Percentiles rank a stretch among this genome's conserved stretches.
These are phyloP conservation scores for Rhagologus leucostigma DNA, from an alignment of 2,113 vertebrate species.

Conservation along the genomic window DNA sequence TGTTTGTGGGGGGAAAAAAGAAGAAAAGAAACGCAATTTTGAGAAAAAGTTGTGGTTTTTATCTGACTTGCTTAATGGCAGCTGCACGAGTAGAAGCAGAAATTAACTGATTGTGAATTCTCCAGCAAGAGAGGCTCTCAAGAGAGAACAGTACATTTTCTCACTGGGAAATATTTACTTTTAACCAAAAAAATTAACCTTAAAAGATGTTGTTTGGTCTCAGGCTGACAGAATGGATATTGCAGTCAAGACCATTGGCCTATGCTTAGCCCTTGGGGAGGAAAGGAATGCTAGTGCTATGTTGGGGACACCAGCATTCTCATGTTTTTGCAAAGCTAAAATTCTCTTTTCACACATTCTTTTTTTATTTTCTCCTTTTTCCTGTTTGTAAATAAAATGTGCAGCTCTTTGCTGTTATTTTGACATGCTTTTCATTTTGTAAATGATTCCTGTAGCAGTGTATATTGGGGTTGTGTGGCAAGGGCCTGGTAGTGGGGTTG, in stretches of 20 bases:
- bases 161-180: not conserved
- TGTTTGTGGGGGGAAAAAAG: not conserved
- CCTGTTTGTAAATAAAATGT: not conserved
- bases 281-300: not conserved
- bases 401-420: not conserved
- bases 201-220: slow-evolving; percentile 10
- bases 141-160: not conserved
- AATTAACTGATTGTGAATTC: not conserved
- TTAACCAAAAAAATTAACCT: slow-evolving; percentile 10
- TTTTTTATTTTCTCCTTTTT: not conserved
- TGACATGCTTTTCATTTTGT: not conserved
- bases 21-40: not conserved
- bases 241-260: slow-evolving; percentile 4
- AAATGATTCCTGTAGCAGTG: not conserved
- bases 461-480: not conserved
- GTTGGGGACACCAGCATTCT: not conserved
- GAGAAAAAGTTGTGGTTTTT: not conserved
- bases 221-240: slow-evolving; percentile 9
- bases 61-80: not conserved
- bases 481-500: not conserved
- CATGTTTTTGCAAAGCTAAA: not conserved
- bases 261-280: not conserved
- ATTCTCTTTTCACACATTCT: not conserved
- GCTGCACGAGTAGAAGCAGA: not conserved
- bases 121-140: not conserved